Evolutionary conservation across 2,888 invertebrate genomes (phyloP), one percentile per base, ranked within the genome.

Genomic region (Athrips mouffetella): DNA sequence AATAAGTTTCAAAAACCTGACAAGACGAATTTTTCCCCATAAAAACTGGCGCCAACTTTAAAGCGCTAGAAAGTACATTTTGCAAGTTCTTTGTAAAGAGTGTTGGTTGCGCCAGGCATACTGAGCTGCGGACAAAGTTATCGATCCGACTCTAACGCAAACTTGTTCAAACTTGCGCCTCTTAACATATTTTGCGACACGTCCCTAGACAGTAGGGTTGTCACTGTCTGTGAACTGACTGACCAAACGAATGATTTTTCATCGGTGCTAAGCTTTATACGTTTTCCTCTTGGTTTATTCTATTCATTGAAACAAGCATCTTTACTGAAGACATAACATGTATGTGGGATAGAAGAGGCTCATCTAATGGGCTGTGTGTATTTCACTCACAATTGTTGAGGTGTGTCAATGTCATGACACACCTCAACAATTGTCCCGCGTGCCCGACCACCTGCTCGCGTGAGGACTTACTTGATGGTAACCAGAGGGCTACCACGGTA

Each of bases 141-240:
- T 67, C 59, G 70, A 66, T 63, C 62, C 49, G 48, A 50, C 47
- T 52, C 47, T 50, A 48, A 56, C 47, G 52, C 49, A 51, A 66
- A 69, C 65, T 65, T 71, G 58, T 65, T 48, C 51, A 47, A 60
- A 65, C 58, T 65, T 63, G 55, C 57, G 54, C 54, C 60, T 63
- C 61, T 64, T 67, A 59, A 59, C 62, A 61, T 62, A 58, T 61
- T 60, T 65, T 60, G 62, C 54, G 56, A 55, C 59, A 55, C 49
- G 50, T 53, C 25, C 35, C 21, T 31, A 21, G 13, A 10, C 20
- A 21, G 21, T 11, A 37, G 37, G 37, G 37, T 11, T 37, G 37
- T 11, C 37, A n/a, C 11, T n/a, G 10, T 3, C 30, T 30, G 6
- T 1, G 13, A 30, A 11, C 3, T 30, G 11, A 5, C 15, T 13